Conservation (phyloP, 2,797 vertebrate species). For the Syndactyla subalaris region DNA sequence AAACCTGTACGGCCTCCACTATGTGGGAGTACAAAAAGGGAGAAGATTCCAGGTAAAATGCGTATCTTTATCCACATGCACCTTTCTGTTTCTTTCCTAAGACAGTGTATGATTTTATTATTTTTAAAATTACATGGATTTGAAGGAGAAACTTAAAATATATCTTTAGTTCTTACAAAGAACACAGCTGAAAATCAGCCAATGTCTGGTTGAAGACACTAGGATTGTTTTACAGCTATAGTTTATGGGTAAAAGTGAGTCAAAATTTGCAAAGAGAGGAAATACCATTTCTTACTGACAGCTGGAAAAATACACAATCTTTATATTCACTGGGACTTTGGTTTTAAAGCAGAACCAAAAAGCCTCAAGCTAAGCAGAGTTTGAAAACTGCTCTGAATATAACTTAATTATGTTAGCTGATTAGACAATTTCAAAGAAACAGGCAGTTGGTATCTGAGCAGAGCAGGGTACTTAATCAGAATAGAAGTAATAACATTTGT, state of each 20-base stretch:
- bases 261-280: background rate
- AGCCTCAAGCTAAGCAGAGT: background rate
- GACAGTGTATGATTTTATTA: background rate
- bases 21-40: background rate
- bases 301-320: background rate
- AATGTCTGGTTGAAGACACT: background rate
- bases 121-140: background rate
- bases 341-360: background rate
- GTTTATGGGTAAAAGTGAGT: background rate
- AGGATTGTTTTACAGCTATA: background rate
- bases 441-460: background rate
- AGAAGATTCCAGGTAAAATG: background rate
- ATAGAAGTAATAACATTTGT: constrained; percentile 10
- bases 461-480: background rate
- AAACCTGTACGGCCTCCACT: background rate
- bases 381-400: constrained; percentile 14
- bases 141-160: background rate
- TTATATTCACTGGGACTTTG: background rate
- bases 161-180: background rate
- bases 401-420: constrained; percentile 10
- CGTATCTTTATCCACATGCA: background rate
- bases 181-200: background rate
- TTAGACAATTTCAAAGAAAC: constrained; percentile 24
- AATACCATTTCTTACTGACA: background rate
- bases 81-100: background rate